phyloP scores from a whole-genome alignment of 2,888 invertebrate genomes.

The Phyto melanocephala region DNA sequence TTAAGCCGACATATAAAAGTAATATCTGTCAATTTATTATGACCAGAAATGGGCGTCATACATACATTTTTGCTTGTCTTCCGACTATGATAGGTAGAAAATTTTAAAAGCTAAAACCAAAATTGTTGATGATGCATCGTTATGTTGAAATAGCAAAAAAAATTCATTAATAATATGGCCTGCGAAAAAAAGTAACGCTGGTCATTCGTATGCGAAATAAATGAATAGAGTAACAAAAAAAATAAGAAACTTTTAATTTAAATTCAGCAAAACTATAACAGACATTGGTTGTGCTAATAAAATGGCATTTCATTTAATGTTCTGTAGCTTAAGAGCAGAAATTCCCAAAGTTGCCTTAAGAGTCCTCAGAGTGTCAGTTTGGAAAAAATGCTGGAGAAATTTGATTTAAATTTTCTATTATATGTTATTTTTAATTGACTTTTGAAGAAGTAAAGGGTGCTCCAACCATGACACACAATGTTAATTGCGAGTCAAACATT shows the following conservation, averaged over 20 bases:
- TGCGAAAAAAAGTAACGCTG: not conserved
- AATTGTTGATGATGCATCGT: conserved; percentile 46
- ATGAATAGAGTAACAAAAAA: not conserved
- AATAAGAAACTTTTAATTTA: conserved; percentile 30
- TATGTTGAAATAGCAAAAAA: conserved; percentile 53
- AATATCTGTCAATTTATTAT: conserved; percentile 66
- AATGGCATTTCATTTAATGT: not conserved
- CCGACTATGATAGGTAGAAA: not conserved
- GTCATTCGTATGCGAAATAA: not conserved
- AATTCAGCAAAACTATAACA: conserved; percentile 10
- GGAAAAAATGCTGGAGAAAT: no score
- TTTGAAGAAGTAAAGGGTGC: no score
- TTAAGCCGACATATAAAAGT: conserved; percentile 58
- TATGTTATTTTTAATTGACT: no score
- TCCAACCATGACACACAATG: no score
- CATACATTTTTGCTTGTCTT: not conserved
- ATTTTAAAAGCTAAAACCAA: not conserved
- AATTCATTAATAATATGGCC: conserved; percentile 47
- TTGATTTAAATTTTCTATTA: no score
- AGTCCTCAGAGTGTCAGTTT: no score
- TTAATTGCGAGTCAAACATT: no score
- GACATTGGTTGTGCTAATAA: not conserved
- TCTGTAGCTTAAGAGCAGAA: not conserved
- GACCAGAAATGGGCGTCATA: conserved; percentile 63
- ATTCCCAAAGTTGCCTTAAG: no score